Evolutionary conservation across 1,140 invertebrate genomes (phyloP).

Genomic region (Eurosta solidaginis): DNA sequence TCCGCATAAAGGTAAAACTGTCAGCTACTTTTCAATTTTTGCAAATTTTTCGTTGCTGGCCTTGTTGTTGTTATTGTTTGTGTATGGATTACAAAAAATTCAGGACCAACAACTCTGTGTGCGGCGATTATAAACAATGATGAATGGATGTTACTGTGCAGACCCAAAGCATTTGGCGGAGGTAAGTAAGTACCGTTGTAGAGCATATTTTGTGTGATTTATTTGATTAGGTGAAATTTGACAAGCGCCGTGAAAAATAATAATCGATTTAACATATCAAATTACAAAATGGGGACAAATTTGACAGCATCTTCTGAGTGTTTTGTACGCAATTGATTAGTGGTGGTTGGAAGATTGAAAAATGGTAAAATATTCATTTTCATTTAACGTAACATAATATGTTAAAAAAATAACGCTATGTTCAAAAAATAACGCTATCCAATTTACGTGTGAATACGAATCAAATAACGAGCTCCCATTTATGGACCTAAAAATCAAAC

Average conservation of each 20-base stretch:
- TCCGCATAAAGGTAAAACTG: slow-evolving; percentile 25
- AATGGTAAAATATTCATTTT: no score
- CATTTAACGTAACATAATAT: no score
- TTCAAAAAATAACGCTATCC: no score
- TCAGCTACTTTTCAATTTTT: slow-evolving; percentile 24
- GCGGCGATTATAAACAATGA: background rate
- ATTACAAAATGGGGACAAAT: slow-evolving; percentile 17
- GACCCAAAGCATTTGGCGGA: background rate
- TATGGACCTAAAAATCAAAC: no score
- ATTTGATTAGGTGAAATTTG: slow-evolving; percentile 13
- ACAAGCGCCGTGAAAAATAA: background rate
- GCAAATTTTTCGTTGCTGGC: background rate
- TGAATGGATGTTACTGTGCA: background rate
- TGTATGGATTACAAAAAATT: background rate
- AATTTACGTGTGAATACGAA: no score
- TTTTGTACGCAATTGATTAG: background rate
- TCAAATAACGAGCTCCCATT: no score
- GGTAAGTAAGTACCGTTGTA: background rate
- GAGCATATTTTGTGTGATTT: background rate
- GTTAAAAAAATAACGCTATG: no score
- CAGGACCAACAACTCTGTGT: background rate
- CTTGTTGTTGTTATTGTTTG: background rate
- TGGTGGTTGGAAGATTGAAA: background rate
- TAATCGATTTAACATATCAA: slow-evolving; percentile 27
- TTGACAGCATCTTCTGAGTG: background rate